Conservation (phyloP, 2,113 vertebrate genomes). For the Mesocricetus auratus region DNA sequence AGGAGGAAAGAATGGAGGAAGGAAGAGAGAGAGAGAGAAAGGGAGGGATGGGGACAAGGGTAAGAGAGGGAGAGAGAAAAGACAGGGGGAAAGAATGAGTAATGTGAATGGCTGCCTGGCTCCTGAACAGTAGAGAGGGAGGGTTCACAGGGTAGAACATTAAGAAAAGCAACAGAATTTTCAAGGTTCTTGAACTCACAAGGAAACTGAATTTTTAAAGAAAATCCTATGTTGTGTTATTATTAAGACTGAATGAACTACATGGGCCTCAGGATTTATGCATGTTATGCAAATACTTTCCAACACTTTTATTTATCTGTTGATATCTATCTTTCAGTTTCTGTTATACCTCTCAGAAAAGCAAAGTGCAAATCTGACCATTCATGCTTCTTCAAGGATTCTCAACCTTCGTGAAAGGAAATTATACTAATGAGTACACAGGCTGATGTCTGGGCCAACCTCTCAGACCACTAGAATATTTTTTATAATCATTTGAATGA, state of each 20-base stretch:
- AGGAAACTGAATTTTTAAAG: constrained; percentile 39
- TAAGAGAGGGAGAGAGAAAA: not conserved
- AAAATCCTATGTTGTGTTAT: not conserved
- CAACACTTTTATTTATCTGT: not conserved
- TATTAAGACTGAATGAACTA: not conserved
- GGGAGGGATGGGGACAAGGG: rapidly evolving
- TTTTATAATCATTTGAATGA: constrained; percentile 29
- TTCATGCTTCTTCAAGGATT: not conserved
- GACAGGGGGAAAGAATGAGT: not conserved
- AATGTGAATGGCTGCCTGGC: not conserved
- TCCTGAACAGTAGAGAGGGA: not conserved
- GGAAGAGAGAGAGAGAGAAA: rapidly evolving
- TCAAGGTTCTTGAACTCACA: not conserved
- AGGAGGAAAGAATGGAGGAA: not conserved
- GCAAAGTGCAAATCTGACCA: not conserved
- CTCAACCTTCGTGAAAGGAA: constrained; percentile 27
- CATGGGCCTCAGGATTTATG: not conserved
- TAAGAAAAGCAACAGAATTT: constrained; percentile 1
- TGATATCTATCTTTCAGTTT: not conserved
- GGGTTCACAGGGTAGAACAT: not conserved
- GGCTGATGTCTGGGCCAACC: not conserved
- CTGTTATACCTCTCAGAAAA: not conserved
- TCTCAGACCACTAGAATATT: constrained; percentile 45
- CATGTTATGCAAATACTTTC: not conserved
- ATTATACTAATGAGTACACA: constrained; percentile 27